Evolutionary conservation across 2,113 vertebrate genomes (phyloP), one percentile per base, ranked within the genome.

Genomic region (Acanthochromis polyacanthus): DNA sequence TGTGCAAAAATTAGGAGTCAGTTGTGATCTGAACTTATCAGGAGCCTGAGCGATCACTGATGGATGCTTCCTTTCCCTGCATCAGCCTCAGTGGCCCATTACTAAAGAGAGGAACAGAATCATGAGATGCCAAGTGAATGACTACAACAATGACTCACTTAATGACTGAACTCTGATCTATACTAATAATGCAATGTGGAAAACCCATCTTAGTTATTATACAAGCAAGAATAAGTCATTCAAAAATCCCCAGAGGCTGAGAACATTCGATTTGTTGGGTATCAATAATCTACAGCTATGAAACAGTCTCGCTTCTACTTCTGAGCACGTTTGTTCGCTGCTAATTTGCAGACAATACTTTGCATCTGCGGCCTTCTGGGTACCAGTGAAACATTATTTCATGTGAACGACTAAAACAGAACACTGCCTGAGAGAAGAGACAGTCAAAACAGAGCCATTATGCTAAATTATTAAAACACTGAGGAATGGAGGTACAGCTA

Each of bases 51-150:
- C 17, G 22, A 66, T 56, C 25, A 28, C 23, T 25, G 19, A 65
- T 19, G 5, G 5, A 53, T 0, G 1, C 52, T 50, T 70, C 10
- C 1, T 45, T 60, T 61, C 45, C 36, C 40, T 22, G 30, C n/a
- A 28, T 69, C 30, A 52, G 28, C 23, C 16, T 32, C 43, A 10
- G 8, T 17, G 53, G 59, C 36, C 17, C 4, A 15, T 20, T 57
- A 61, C n/a, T 25, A 57, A 65, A 84, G 0, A 62, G 46, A 65
- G 69, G 77, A 82, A 61, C 20, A 75, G 19, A 52, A 62, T 83
- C 82, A 84, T 58, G 40, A 83, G 78, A 84, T 60, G 56, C 46
- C 51, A 74, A 45, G 19, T 52, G 30, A 55, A 64, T 71, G 56
- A 85, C 25, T 25, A 45, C 23, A 52, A 64, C 70, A 25, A 12